A percentile compares a stretch with the other conserved stretches of the same genome.
phyloP scores from a whole-genome alignment of 2,797 vertebrate species.

The Sebastolobus alascanus region DNA sequence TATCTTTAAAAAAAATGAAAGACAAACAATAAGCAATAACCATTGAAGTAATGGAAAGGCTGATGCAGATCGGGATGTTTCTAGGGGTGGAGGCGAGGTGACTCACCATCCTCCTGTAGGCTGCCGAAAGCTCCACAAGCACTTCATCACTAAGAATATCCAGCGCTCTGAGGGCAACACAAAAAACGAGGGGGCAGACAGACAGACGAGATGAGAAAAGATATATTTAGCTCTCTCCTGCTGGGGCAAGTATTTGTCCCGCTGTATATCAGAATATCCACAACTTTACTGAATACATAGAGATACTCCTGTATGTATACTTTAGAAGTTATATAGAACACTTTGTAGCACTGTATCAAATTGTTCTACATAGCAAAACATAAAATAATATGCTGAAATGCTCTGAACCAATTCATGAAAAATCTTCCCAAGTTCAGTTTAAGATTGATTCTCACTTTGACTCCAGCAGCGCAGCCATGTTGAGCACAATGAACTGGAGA shows the following conservation, averaged over 20 bases:
- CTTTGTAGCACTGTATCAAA: neutral
- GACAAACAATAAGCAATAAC: conserved; percentile 1
- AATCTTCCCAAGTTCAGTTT: neutral
- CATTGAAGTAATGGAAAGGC: neutral
- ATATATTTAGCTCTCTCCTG: conserved; percentile 21
- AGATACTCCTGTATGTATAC: neutral
- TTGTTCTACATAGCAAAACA: neutral
- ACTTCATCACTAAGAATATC: conserved; percentile 95
- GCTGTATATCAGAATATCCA: neutral
- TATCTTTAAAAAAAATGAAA: neutral
- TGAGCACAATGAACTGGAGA: conserved; percentile 95
- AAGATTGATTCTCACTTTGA: conserved; percentile 87
- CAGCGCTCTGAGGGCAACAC: conserved; percentile 87
- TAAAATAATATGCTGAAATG: neutral
- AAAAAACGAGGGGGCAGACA: conserved; percentile 26
- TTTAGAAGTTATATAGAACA: neutral
- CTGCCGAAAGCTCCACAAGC: conserved; percentile 91
- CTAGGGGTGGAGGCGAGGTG: neutral
- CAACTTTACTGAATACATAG: conserved; percentile 3
- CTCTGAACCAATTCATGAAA: neutral
- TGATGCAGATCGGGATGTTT: conserved; percentile 6
- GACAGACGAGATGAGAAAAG: conserved; percentile 27
- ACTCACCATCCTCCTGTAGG: conserved; percentile 95
- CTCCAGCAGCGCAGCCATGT: conserved; percentile 95
- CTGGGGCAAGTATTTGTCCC: neutral